These are phyloP conservation scores for Microtus obscurus DNA, from an alignment of 2,797 vertebrate genomes.

Conservation along the genomic window DNA sequence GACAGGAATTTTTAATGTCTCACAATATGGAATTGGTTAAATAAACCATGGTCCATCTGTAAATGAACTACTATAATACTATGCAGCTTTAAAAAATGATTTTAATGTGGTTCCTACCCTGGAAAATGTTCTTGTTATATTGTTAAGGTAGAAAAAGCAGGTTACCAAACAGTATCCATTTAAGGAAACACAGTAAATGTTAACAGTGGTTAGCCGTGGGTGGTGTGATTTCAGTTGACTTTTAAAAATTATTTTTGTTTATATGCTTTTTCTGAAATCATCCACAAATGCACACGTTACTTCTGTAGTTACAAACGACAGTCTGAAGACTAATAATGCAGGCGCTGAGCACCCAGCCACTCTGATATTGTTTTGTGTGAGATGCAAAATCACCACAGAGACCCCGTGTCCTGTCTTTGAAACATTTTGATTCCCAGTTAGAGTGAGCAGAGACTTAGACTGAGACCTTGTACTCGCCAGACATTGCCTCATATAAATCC, in stretches of 20 bases:
- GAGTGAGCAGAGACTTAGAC: neutral
- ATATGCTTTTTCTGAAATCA: constrained; percentile 59
- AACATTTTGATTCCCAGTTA: neutral
- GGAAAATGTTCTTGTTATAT: constrained; percentile 69
- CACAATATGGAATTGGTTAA: constrained; percentile 62
- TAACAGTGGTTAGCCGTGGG: constrained; percentile 74
- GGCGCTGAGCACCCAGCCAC: neutral
- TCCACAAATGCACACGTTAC: constrained; percentile 62
- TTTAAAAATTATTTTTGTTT: constrained; percentile 81
- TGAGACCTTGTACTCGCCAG: neutral
- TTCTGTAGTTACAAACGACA: constrained; percentile 67
- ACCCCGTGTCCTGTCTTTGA: neutral
- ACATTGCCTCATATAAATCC: neutral
- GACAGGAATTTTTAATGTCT: neutral
- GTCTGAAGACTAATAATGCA: neutral
- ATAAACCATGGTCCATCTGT: constrained; percentile 60
- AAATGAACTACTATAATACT: constrained; percentile 64
- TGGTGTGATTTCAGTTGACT: constrained; percentile 80
- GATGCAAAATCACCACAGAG: neutral
- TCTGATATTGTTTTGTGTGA: neutral
- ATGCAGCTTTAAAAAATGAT: constrained; percentile 59
- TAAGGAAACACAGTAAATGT: constrained; percentile 75
- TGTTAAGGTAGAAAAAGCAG: constrained; percentile 72
- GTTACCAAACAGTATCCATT: constrained; percentile 76
- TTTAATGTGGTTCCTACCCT: constrained; percentile 38